These are phyloP conservation scores for Iphiclides podalirius DNA, from an alignment of 2,888 invertebrate genomes.

Conservation along the genomic window DNA sequence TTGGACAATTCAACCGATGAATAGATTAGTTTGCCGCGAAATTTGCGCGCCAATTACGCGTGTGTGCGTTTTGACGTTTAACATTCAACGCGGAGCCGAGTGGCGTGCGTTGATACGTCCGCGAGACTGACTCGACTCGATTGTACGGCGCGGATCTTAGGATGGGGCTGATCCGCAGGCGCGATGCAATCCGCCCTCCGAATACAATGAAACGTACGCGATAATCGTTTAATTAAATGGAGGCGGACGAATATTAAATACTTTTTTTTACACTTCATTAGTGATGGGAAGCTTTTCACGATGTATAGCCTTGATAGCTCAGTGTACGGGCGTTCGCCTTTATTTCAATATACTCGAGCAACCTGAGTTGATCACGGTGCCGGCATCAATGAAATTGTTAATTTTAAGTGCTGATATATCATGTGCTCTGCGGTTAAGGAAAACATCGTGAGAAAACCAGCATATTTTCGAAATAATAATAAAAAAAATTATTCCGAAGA, in stretches of 20 bases:
- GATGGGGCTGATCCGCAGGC: conserved; percentile 40
- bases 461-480: too few relatives aligned
- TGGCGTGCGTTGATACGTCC: conserved; percentile 40
- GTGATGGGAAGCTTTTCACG: not conserved
- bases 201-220: conserved; percentile 26
- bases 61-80: conserved; percentile 5
- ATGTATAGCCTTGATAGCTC: too few relatives aligned
- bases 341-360: too few relatives aligned
- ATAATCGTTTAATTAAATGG: conserved; percentile 26
- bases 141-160: conserved; percentile 22
- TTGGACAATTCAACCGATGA: too few relatives aligned
- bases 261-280: conserved; percentile 2
- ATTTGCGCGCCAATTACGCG: conserved; percentile 12
- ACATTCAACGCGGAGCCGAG: conserved; percentile 34
- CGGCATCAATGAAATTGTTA: too few relatives aligned
- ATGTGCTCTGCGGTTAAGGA: too few relatives aligned
- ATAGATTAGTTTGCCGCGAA: conserved; percentile 16
- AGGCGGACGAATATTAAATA: not conserved
- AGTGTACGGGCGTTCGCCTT: too few relatives aligned
- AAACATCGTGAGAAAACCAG: too few relatives aligned
- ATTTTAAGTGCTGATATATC: too few relatives aligned
- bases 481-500: too few relatives aligned
- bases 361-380: too few relatives aligned
- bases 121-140: conserved; percentile 36
- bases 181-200: conserved; percentile 35